Evolutionary conservation across 2,113 vertebrate species (phyloP).

Genomic region (Glaucidium brasilianum): DNA sequence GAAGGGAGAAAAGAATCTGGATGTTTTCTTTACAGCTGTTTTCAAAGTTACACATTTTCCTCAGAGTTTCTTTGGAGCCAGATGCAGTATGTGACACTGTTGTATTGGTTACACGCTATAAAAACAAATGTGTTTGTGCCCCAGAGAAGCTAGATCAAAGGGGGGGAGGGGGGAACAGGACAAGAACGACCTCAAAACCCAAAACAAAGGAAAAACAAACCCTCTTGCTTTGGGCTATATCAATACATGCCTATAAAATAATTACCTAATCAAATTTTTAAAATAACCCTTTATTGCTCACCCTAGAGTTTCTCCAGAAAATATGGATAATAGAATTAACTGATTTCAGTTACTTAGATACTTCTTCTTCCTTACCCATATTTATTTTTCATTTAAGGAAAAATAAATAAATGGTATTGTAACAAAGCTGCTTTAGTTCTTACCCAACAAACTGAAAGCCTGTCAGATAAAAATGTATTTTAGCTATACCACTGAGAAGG

Average conservation of each 20-base stretch:
- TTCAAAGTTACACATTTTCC: neutral
- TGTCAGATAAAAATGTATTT: neutral
- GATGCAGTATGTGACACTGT: neutral
- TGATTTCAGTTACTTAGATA: neutral
- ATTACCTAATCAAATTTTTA: neutral
- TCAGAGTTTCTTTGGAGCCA: neutral
- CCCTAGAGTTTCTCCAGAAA: neutral
- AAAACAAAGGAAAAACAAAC: neutral
- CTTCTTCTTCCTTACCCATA: neutral
- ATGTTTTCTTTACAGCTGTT: slow-evolving; percentile 30
- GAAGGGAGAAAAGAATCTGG: neutral
- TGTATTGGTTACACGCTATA: neutral
- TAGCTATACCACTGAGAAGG: neutral
- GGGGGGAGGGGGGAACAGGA: too few species aligned
- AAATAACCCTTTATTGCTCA: neutral
- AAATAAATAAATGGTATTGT: neutral
- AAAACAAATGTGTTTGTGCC: neutral
- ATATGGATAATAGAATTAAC: neutral
- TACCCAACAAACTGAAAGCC: neutral
- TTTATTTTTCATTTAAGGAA: neutral
- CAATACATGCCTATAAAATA: neutral
- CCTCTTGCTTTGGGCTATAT: neutral
- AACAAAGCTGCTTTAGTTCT: neutral
- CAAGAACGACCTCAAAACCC: too few species aligned
- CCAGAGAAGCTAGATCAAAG: neutral